These are phyloP conservation scores for Cyprinodon tularosa DNA, from an alignment of 2,113 vertebrate species.

Conservation along the genomic window DNA sequence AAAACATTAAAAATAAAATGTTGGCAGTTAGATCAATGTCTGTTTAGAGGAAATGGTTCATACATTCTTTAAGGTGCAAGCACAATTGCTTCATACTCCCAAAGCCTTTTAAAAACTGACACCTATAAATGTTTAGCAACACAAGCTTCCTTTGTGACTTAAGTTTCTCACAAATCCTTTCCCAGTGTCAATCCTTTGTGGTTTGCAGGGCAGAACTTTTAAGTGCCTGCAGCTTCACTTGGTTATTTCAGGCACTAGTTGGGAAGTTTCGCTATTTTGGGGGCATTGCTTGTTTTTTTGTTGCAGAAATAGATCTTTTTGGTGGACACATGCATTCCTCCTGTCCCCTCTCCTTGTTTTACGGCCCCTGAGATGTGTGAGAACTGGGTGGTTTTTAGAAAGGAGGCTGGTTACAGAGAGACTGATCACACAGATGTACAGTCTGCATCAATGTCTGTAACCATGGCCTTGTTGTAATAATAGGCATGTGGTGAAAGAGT, in stretches of 20 bases:
- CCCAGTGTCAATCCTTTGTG: background rate
- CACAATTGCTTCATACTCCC: background rate
- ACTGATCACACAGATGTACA: background rate
- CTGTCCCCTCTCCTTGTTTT: background rate
- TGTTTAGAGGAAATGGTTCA: background rate
- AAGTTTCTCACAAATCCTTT: background rate
- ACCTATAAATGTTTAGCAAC: background rate
- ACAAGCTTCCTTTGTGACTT: background rate
- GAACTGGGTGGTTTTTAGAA: background rate
- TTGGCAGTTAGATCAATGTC: too few relatives aligned
- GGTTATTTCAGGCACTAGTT: slow-evolving; percentile 20
- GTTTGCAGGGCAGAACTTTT: background rate
- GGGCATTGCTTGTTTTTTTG: slow-evolving; percentile 31
- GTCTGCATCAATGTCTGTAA: background rate
- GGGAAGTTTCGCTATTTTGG: slow-evolving; percentile 32
- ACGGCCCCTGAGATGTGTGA: slow-evolving; percentile 12
- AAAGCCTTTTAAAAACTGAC: background rate
- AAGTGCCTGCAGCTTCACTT: background rate
- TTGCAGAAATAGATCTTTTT: slow-evolving; percentile 19
- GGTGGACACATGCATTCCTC: slow-evolving; percentile 12
- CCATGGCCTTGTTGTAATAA: background rate
- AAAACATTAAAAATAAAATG: background rate
- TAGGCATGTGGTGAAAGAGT: background rate
- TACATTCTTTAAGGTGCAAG: background rate
- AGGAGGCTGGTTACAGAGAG: background rate